Base-by-base conservation (phyloP, 2,888 invertebrate genomes). In the Steromphala cineraria region DNA sequence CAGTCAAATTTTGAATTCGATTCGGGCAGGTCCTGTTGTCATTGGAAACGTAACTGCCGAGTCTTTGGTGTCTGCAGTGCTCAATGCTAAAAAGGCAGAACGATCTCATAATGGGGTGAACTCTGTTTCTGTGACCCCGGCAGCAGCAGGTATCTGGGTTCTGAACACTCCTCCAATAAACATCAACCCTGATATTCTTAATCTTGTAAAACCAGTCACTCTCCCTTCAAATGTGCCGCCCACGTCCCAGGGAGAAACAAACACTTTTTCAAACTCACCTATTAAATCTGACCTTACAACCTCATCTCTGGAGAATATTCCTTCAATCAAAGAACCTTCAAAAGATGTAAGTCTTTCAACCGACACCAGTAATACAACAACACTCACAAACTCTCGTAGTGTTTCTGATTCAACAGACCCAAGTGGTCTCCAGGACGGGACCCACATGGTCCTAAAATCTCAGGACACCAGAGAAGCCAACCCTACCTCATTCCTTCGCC, bases 91-190 rank as follows among this genome's bases (percentile, higher is more conserved):
- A 36, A 71, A 71, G 19, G 28, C 40, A 3, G 71, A 31, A 36
- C 36, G 17, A 19, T 40, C 71, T 17, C 36, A 71, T n/a, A 36
- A 21, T 2, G 36, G 40, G n/a, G 19, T 71, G 40, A 62, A 28
- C 28, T 10, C 36, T 2, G 71, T 71, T 17, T 71, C 71, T 40
- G 71, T 40, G 4, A 71, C 71, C 10, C 71, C 71, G n/a, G 71
- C 71, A 3, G 71, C 71, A n/a, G 71, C 71, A 36, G 71, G 71
- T 19, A 71, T 71, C 31, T 71, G 71, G 71, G 40, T 71, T 10
- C 71, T 71, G 71, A 71, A 71, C n/a, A 71, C 71, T 19, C 71
- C 71, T 19, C 71, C 71, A 17, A 71, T 71, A 36, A 71, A 17
- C 19, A 71, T 71, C 71, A 71, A 40, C 71, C 71, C 31, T 19